A percentile compares a stretch with the other conserved stretches of the same genome.
phyloP scores from a whole-genome alignment of 2,113 vertebrate species.

The Platichthys stellatus region DNA sequence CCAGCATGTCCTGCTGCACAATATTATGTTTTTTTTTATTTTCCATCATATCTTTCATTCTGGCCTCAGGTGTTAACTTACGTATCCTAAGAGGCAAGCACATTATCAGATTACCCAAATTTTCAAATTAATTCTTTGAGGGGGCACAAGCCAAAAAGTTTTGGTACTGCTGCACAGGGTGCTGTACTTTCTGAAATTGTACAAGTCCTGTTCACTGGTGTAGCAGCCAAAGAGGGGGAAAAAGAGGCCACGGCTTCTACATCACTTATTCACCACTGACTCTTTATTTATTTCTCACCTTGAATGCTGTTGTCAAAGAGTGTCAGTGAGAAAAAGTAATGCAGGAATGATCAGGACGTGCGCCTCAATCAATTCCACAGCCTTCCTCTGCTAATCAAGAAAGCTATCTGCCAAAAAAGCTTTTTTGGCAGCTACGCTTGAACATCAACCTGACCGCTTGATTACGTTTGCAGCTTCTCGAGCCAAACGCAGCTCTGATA shows the following conservation, averaged over 20 bases:
- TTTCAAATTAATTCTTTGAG: background rate
- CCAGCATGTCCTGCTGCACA: too few relatives aligned
- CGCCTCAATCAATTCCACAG: constrained; percentile 65
- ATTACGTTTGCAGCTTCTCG: constrained; percentile 65
- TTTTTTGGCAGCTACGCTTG: constrained; percentile 61
- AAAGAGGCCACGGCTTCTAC: background rate
- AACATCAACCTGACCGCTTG: constrained; percentile 72
- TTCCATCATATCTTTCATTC: too few relatives aligned
- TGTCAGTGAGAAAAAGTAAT: background rate
- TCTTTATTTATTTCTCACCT: background rate
- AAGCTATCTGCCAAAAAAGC: constrained; percentile 66
- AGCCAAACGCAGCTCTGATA: constrained; percentile 61
- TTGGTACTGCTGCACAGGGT: background rate
- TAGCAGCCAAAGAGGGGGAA: background rate
- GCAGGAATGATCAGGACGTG: constrained; percentile 25
- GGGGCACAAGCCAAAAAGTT: background rate
- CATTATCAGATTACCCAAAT: background rate
- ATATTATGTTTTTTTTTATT: too few relatives aligned
- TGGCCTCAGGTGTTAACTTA: too few relatives aligned
- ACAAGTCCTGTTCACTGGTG: background rate
- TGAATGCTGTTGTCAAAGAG: constrained; percentile 17
- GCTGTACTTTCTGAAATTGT: background rate
- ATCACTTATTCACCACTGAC: background rate
- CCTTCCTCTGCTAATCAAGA: constrained; percentile 57
- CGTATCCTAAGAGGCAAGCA: background rate